Base-by-base conservation (phyloP, 2,113 vertebrate species). In the Cisticola juncidis region DNA sequence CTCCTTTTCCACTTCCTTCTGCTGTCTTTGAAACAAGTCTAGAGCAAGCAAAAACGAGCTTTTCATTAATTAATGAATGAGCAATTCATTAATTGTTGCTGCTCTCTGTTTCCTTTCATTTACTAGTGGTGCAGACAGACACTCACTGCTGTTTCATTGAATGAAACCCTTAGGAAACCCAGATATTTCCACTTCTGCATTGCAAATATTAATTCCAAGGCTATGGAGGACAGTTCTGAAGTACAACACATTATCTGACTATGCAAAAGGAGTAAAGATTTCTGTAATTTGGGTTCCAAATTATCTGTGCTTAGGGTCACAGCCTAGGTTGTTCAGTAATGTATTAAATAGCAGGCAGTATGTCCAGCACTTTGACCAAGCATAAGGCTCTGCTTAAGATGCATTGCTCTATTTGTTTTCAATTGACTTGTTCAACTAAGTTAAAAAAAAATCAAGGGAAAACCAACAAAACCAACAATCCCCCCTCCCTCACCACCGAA, bases 1-100 rank as follows among this genome's bases (percentile, higher is more conserved):
- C 50, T 92, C 40, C 44, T 65, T 85, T 79, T 53, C 53, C 36
- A 45, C 90, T 92, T 93, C 88, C 66, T 95, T 92, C 50, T 88
- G 62, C 71, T 66, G 81, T 42, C 81, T 76, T 95, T 88, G 61
- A 92, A 94, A 56, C 66, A 92, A 90, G 21, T 69, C 28, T 61
- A 60, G 57, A 90, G 45, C 70, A 86, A 82, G 40, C 33, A 92
- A 86, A 91, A 88, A 31, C 14, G 17, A 86, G 62, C 71, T 38
- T 38, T 38, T 38, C 38, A 38, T 38, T 38, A 38, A 38, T 38
- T 38, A 38, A 38, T 38, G 9, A 38, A 38, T 38, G 38, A 38
- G 38, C 38, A 38, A 38, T 38, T 38, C 57, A 35, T 76, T 65
- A 90, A 64, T 50, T 61, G n/a, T 45, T 82, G 81, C 45, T 17